A percentile compares a stretch with the other conserved stretches of the same genome.
phyloP scores from a whole-genome alignment of 2,797 vertebrate genomes.

The Lemur catta region DNA sequence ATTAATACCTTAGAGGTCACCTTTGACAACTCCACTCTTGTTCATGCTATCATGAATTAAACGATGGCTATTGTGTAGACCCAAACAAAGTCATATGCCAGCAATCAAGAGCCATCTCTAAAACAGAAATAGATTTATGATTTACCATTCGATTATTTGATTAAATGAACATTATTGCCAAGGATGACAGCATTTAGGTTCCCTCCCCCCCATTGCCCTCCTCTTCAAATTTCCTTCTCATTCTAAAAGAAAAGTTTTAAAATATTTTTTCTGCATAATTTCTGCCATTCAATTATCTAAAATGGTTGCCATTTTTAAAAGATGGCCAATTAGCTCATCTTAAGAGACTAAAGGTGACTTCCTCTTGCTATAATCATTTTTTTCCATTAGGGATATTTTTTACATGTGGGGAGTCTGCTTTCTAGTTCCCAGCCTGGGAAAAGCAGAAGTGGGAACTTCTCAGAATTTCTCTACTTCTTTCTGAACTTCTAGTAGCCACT shows the following conservation, averaged over 20 bases:
- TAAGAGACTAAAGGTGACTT: background rate
- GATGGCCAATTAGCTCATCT: background rate
- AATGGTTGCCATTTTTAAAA: background rate
- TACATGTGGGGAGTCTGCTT: background rate
- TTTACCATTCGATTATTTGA: background rate
- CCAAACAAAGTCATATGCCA: background rate
- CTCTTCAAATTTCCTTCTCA: background rate
- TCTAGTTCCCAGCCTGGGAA: background rate
- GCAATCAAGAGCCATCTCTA: background rate
- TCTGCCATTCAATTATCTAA: background rate
- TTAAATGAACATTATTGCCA: background rate
- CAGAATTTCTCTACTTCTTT: background rate
- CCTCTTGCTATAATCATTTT: background rate
- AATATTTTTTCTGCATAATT: background rate
- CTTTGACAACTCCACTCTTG: background rate
- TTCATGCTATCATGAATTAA: background rate
- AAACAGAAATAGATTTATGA: background rate
- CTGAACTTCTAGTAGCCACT: background rate
- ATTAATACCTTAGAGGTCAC: background rate
- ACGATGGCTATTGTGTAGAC: background rate
- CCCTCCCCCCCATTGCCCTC: background rate
- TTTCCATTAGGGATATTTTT: background rate
- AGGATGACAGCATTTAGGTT: background rate
- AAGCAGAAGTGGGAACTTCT: background rate
- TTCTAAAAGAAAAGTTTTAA: background rate